Evolutionary conservation across 2,113 vertebrate species (phyloP), one percentile per base, ranked within the genome.

Genomic region (Zootoca vivipara): DNA sequence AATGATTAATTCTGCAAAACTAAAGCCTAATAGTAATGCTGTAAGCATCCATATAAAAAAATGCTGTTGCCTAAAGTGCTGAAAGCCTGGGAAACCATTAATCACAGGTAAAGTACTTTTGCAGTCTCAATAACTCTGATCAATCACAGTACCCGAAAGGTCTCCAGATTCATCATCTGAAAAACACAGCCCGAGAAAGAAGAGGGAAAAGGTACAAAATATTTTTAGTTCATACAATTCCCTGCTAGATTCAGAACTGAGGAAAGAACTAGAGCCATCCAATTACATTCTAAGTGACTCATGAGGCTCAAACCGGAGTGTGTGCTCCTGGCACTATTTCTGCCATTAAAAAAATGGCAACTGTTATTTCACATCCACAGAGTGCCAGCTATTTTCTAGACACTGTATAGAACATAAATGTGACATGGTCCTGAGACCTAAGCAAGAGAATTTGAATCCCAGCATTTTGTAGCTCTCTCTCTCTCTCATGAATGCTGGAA

Each of bases 1-100:
- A 84, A 86, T 90, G 81, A 92, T 89, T 94, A 92, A 91, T 82
- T 93, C 85, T 33, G 87, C 89, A 78, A 88, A 83, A 28, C 20
- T 35, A 35, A 82, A 91, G 74, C 20, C 13, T 85, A 92, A 78
- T 75, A 86, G 58, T 88, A 91, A 94, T 2, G 20, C 52, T 86
- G 84, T 90, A 89, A 92, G 91, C 84, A 91, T 70, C 62, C 65
- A 9, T 91, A 91, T 83, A 30, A 33, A 77, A 81, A 70, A 56
- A 12, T 83, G 72, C 74, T 73, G 58, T 16, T 28, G 28, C 62
- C 89, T 83, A 85, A 91, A 86, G 88, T 10, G 62, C 86, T 18
- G 74, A 93, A 82, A 69, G 80, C 78, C 75, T 65, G 73, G 77
- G 70, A 67, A 87, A 67, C 82, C 38, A 79, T 92, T 93, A 75